These are phyloP conservation scores for Gambelia wislizenii DNA, from an alignment of 2,797 vertebrate species.

Conservation along the genomic window DNA sequence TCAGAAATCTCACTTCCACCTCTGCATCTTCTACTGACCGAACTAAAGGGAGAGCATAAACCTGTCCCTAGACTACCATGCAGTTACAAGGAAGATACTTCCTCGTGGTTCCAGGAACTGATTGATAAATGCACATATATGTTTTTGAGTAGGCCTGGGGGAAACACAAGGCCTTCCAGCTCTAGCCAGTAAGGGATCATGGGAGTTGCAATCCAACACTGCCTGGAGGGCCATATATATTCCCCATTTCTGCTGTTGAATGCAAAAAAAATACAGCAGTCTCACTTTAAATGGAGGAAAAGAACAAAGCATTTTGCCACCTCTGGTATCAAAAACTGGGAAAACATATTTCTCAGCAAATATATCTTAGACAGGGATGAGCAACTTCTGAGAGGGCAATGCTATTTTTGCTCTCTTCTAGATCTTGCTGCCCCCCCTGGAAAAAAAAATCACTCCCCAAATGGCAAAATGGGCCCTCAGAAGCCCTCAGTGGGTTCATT, in stretches of 20 bases:
- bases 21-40: not conserved
- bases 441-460: too few relatives aligned
- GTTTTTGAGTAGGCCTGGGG: too few relatives aligned
- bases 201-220: not conserved
- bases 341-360: not conserved
- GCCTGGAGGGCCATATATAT: not conserved
- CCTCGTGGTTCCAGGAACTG: not conserved
- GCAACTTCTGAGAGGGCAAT: too few relatives aligned
- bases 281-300: not conserved
- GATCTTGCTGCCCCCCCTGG: too few relatives aligned
- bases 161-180: not conserved
- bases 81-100: not conserved
- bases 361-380: too few relatives aligned
- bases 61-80: not conserved
- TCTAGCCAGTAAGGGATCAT: not conserved
- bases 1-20: not conserved
- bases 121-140: not conserved
- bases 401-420: too few relatives aligned
- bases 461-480: too few relatives aligned
- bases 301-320: too few relatives aligned
- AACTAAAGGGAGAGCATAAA: not conserved
- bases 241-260: not conserved
- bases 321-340: not conserved
- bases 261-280: too few relatives aligned
- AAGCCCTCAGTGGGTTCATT: too few relatives aligned